phyloP scores from a whole-genome alignment of 2,888 invertebrate genomes.

The Drosophila diplacantha region DNA sequence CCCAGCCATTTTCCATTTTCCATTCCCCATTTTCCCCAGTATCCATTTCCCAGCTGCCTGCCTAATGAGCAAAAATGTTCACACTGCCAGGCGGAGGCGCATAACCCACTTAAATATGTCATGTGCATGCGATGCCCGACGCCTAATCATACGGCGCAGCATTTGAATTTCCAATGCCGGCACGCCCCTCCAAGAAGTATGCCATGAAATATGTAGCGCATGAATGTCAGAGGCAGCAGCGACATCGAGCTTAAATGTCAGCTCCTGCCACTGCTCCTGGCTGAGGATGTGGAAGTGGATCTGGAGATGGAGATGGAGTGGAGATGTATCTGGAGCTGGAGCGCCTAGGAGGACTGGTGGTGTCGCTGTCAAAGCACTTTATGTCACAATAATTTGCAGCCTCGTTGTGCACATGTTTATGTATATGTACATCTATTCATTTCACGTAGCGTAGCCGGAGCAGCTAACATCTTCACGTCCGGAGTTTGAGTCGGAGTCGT shows the following conservation, averaged over 20 bases:
- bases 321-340: too few relatives aligned
- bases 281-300: constrained; percentile 8
- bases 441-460: constrained; percentile 63
- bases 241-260: constrained; percentile 61
- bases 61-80: constrained; percentile 44
- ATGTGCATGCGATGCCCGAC: constrained; percentile 50
- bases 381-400: constrained; percentile 76
- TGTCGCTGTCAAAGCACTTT: constrained; percentile 74
- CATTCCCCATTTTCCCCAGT: neutral
- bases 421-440: constrained; percentile 62
- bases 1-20: neutral
- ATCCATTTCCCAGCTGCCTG: constrained; percentile 9
- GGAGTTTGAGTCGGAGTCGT: constrained; percentile 1
- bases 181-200: constrained; percentile 59
- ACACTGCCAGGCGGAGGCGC: constrained; percentile 29
- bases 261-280: constrained; percentile 28
- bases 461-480: constrained; percentile 42
- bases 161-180: constrained; percentile 69
- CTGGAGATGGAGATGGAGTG: neutral
- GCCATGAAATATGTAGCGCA: constrained; percentile 70
- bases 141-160: constrained; percentile 63
- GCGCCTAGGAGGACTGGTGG: constrained; percentile 44
- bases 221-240: constrained; percentile 68
- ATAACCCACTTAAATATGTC: constrained; percentile 72
- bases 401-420: constrained; percentile 14